Evolutionary conservation across 2,113 vertebrate genomes (phyloP).

Genomic region (Semnornis frantzii): DNA sequence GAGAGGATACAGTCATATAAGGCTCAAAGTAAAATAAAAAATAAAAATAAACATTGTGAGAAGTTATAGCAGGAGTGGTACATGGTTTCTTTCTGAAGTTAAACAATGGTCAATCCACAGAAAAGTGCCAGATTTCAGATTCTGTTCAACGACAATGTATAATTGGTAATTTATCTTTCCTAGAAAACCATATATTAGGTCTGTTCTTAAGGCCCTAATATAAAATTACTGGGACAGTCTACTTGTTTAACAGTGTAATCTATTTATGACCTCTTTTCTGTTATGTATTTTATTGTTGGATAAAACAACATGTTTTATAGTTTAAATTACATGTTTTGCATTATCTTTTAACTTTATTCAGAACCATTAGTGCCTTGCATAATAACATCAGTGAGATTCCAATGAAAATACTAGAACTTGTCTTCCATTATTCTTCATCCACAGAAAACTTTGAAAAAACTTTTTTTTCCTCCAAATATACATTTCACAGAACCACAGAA

Average conservation of each 20-base stretch:
- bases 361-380: neutral
- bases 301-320: neutral
- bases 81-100: neutral
- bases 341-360: neutral
- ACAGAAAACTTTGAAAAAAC: neutral
- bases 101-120: neutral
- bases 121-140: neutral
- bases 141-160: neutral
- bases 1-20: neutral
- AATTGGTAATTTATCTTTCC: neutral
- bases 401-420: neutral
- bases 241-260: neutral
- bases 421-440: neutral
- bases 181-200: neutral
- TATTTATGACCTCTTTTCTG: neutral
- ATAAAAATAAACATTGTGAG: neutral
- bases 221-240: neutral
- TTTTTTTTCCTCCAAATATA: neutral
- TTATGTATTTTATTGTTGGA: neutral
- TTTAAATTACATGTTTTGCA: neutral
- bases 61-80: neutral
- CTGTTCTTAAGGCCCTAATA: neutral
- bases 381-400: neutral
- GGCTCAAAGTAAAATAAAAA: neutral
- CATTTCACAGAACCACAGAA: no score